Conservation (phyloP, 2,888 invertebrate species). For the Agrilus mali region DNA sequence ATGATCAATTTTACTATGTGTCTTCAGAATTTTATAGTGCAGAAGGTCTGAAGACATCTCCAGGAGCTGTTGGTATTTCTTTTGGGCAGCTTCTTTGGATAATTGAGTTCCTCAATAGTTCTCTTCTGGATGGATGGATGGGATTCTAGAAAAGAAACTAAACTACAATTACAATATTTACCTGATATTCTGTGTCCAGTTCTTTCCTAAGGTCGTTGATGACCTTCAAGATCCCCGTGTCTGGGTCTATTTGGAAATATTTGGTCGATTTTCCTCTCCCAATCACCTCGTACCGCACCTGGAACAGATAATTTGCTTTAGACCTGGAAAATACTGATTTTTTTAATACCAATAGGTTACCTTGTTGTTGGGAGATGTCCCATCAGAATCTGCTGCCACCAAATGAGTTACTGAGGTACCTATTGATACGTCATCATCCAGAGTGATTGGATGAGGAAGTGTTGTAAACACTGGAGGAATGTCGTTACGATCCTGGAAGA, state of each 20-base stretch:
- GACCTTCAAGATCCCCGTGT: constrained; percentile 67
- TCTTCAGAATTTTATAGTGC: background rate
- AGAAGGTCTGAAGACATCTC: background rate
- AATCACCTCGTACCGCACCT: constrained; percentile 62
- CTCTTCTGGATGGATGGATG: too few relatives aligned
- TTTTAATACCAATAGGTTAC: constrained; percentile 25
- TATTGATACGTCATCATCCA: constrained; percentile 73
- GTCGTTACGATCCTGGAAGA: constrained; percentile 68
- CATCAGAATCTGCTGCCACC: constrained; percentile 71
- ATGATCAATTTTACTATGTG: background rate
- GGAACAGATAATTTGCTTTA: constrained; percentile 6
- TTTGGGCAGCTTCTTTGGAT: too few relatives aligned
- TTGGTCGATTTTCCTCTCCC: constrained; percentile 70
- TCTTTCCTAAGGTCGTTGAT: constrained; percentile 77
- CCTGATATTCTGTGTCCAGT: constrained; percentile 77
- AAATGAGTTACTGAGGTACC: constrained; percentile 70
- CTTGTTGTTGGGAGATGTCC: constrained; percentile 73
- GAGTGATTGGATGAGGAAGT: constrained; percentile 66
- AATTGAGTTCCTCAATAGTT: too few relatives aligned
- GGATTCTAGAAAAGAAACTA: too few relatives aligned
- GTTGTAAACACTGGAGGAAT: constrained; percentile 78
- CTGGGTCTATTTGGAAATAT: constrained; percentile 80
- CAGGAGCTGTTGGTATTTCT: too few relatives aligned
- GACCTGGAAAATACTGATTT: background rate
- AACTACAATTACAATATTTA: constrained; percentile 21